These are phyloP conservation scores for Nycticorax nycticorax DNA, from an alignment of 2,113 vertebrate species.

Conservation along the genomic window DNA sequence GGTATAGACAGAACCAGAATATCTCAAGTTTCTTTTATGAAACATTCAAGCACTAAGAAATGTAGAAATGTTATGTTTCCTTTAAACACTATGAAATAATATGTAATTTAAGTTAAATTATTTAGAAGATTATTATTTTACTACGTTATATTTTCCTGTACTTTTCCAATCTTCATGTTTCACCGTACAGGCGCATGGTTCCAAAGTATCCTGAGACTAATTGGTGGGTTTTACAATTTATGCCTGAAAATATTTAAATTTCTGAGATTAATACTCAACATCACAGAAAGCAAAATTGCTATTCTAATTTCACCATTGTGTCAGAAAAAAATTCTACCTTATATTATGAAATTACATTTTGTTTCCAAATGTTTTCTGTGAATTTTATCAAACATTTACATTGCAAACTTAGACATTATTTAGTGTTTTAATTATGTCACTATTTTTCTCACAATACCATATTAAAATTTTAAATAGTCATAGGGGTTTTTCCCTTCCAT, in stretches of 20 bases:
- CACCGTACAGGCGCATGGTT: rapidly evolving
- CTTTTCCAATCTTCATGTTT: not conserved
- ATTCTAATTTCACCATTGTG: not conserved
- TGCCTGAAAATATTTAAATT: not conserved
- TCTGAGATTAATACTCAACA: not conserved
- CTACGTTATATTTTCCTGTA: not conserved
- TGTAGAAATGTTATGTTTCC: not conserved
- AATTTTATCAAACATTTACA: not conserved
- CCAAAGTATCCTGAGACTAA: not conserved
- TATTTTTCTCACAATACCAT: not conserved
- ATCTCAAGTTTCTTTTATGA: not conserved
- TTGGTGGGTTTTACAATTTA: not conserved
- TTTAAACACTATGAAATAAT: not conserved
- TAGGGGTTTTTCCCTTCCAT: not conserved
- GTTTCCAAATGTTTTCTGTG: not conserved
- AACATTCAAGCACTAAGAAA: not conserved
- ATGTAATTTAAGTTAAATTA: not conserved
- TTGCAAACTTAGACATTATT: not conserved
- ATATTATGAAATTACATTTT: not conserved
- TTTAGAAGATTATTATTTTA: not conserved
- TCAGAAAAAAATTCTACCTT: rapidly evolving
- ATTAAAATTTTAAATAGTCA: not conserved
- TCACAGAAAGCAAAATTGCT: not conserved
- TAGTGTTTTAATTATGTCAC: not conserved
- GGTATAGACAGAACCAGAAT: not conserved